Percentiles rank a stretch among this genome's conserved stretches.
phyloP scores from a whole-genome alignment of 2,888 invertebrate species.

The Mimumesa dahlbomi region DNA sequence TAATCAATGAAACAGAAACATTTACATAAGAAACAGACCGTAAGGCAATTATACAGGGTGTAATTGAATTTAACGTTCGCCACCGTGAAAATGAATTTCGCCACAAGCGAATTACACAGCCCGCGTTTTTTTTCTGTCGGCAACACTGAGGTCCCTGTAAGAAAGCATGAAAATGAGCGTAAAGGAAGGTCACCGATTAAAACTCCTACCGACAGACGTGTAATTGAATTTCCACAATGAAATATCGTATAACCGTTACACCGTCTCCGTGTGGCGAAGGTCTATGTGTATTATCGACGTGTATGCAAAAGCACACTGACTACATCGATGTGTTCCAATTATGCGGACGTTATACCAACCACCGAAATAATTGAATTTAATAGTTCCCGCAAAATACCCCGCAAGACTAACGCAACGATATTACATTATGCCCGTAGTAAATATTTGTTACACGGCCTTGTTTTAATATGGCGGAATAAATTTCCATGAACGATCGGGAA shows the following conservation, averaged over 20 bases:
- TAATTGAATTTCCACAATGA: slow-evolving; percentile 31
- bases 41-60: neutral
- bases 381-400: no score
- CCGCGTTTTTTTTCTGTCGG: neutral
- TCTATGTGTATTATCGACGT: slow-evolving; percentile 27
- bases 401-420: no score
- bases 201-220: slow-evolving; percentile 27
- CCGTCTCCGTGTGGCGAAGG: slow-evolving; percentile 15
- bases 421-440: no score
- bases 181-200: slow-evolving; percentile 28
- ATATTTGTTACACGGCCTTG: no score
- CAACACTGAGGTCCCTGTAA: neutral
- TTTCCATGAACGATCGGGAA: no score
- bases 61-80: slow-evolving; percentile 19
- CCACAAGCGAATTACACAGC: neutral
- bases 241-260: slow-evolving; percentile 22
- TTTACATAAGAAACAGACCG: no score
- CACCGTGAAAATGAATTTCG: slow-evolving; percentile 1
- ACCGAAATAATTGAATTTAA: no score
- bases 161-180: neutral
- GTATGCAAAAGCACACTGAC: no score
- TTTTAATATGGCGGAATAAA: no score
- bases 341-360: no score
- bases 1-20: neutral
- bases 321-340: no score